These are phyloP conservation scores for Pherbina coryleti DNA, from an alignment of 2,888 invertebrate species.

Conservation along the genomic window DNA sequence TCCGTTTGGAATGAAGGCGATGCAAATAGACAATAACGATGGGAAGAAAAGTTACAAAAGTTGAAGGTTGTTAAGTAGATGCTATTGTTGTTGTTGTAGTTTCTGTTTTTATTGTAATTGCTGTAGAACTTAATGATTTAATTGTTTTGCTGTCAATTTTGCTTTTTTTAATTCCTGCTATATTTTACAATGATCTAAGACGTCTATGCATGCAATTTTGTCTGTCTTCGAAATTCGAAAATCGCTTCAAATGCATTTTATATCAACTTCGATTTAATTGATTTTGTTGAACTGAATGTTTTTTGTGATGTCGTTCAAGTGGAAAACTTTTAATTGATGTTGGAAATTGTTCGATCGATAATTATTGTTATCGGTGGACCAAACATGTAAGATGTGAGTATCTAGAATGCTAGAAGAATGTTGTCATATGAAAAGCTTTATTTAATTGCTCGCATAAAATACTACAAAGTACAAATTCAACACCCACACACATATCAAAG, in stretches of 20 bases:
- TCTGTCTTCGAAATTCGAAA: not conserved
- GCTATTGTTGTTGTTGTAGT: slow-evolving; percentile 14
- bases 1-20: slow-evolving; percentile 25
- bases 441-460: no score
- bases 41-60: slow-evolving; percentile 4
- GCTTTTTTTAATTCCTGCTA: not conserved
- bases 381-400: no score
- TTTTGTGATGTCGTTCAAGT: no score
- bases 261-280: not conserved
- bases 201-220: not conserved
- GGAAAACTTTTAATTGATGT: no score
- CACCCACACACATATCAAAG: no score
- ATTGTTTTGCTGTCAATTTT: not conserved
- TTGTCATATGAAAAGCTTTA: no score
- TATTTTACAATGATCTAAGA: slow-evolving; percentile 6
- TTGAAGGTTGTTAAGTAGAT: slow-evolving; percentile 17
- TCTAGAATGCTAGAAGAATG: no score
- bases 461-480: no score
- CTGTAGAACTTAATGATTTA: not conserved
- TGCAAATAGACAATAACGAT: not conserved
- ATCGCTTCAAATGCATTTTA: not conserved
- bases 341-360: no score
- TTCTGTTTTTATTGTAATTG: slow-evolving; percentile 12
- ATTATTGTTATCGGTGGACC: no score
- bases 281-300: no score